phyloP scores from a whole-genome alignment of 2,888 invertebrate species.

The Heterodera filipjevi region DNA sequence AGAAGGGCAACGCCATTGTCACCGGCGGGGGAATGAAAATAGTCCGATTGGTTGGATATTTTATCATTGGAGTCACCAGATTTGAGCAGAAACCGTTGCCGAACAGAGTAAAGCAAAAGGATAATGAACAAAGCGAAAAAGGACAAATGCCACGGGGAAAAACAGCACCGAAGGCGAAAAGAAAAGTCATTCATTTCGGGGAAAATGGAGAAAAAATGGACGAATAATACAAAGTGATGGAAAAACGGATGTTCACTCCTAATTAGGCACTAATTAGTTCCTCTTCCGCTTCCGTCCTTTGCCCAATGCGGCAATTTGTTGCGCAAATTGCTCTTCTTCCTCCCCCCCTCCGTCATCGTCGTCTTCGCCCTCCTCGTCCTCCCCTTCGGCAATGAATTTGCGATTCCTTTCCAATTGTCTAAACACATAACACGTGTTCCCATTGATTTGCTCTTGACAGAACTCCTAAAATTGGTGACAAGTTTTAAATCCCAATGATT shows the following conservation, averaged over 20 bases:
- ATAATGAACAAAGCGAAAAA: neutral
- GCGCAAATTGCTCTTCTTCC: neutral
- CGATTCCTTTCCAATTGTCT: slow-evolving; percentile 15
- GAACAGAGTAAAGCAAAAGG: neutral
- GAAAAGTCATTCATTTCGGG: neutral
- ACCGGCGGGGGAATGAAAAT: neutral
- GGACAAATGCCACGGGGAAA: slow-evolving; percentile 10
- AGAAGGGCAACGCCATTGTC: neutral
- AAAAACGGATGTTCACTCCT: neutral
- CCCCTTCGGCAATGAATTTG: neutral
- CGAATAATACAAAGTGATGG: neutral
- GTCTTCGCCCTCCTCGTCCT: neutral
- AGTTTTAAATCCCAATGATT: neutral
- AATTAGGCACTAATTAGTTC: neutral
- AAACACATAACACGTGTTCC: slow-evolving; percentile 35
- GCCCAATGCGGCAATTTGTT: neutral
- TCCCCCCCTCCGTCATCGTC: neutral
- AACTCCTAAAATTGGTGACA: slow-evolving; percentile 15
- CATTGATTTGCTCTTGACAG: slow-evolving; percentile 33
- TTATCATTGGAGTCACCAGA: neutral
- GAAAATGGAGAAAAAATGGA: neutral
- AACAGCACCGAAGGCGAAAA: neutral
- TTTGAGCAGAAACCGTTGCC: neutral
- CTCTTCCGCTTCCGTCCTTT: neutral
- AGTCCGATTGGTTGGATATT: neutral